These are phyloP conservation scores for Quadroppia sp. DNA, from an alignment of 2,888 invertebrate genomes.

Conservation along the genomic window DNA sequence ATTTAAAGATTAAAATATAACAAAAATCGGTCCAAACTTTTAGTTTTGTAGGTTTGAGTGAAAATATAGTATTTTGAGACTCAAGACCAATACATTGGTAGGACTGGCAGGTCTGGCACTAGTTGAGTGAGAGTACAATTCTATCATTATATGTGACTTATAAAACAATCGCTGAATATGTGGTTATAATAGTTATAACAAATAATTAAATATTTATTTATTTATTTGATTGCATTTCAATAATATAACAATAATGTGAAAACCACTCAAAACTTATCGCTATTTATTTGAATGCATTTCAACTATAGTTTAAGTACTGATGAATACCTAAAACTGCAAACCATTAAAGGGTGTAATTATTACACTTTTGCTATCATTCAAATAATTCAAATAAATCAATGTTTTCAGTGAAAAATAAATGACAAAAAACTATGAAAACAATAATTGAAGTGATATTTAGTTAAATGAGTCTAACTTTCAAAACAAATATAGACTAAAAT, in stretches of 20 bases:
- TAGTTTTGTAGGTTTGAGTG: not conserved
- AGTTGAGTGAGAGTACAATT: not conserved
- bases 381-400: not conserved
- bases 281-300: not conserved
- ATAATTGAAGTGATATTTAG: not conserved
- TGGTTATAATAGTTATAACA: not conserved
- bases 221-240: no score
- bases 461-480: not conserved
- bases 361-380: not conserved
- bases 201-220: no score
- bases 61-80: constrained; percentile 7
- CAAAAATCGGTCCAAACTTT: constrained; percentile 2
- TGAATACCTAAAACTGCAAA: not conserved
- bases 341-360: constrained; percentile 12
- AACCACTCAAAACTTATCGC: no score
- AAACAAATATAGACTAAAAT: not conserved
- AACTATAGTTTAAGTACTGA: not conserved
- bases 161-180: not conserved
- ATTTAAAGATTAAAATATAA: no score
- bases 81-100: not conserved
- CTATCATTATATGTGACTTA: not conserved
- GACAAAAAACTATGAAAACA: not conserved
- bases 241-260: no score
- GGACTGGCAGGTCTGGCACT: not conserved
- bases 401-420: not conserved